Base-by-base conservation (phyloP, 2,797 vertebrate genomes). In the Choloepus didactylus region DNA sequence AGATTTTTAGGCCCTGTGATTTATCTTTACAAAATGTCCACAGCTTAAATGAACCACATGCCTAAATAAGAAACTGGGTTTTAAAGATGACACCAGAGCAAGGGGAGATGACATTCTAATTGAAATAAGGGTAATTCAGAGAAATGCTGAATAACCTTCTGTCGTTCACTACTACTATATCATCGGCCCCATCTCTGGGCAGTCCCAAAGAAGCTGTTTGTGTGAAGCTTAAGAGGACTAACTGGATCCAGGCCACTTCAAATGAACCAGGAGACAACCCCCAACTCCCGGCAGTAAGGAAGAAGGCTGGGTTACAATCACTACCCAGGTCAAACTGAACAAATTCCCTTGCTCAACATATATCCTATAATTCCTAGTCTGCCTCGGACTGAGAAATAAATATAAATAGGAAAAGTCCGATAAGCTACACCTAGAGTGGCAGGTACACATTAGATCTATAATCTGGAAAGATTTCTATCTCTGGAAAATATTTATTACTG, bases 401-500 rank as follows among this genome's bases (percentile, higher is more conserved):
- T 19, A 76, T 4, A 85, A 82, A 80, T 6, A 73, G 51, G 76
- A 81, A 93, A 83, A n/a, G 75, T 25, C 90, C 62, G 51, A 31
- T 49, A 86, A 96, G 93, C 23, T 75, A 14, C 19, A 94, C 51
- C 70, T 84, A 86, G 15, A 66, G 75, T 92, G 91, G 89, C 4
- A 60, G 91, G 18, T 1, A 2, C 64, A 91, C 91, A 91, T 79
- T 60, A 70, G 86, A 89, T 67, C 70, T 31, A 9, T 44, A 46
- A 27, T 7, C 46, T 85, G 76, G 70, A 41, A 89, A 89, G 66
- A 92, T 72, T 93, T 80, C 5, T 44, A 77, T 59, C 70, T 91
- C 66, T 79, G 51, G 29, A 86, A 96, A 94, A 95, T 62, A 66
- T 79, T 94, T 86, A 89, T 91, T 31, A 75, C 41, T 51, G 54